Evolutionary conservation across 2,888 invertebrate species (phyloP).

Genomic region (Bellardia pandia): DNA sequence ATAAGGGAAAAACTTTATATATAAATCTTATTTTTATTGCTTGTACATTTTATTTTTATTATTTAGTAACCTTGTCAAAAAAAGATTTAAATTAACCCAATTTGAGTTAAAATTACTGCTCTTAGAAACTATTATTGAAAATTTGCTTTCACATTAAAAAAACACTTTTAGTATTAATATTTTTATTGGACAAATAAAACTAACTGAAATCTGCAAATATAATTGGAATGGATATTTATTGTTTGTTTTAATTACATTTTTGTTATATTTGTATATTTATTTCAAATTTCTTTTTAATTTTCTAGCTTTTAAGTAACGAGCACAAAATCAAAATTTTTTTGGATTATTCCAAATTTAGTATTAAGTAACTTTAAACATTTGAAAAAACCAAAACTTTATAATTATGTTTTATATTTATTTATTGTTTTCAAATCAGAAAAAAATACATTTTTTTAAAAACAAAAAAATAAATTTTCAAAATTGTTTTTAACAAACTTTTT

Average conservation of each 20-base stretch:
- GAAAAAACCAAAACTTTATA: constrained; percentile 77
- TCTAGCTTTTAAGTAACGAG: constrained; percentile 69
- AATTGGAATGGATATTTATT: constrained; percentile 52
- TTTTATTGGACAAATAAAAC: not conserved
- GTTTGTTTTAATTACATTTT: constrained; percentile 5
- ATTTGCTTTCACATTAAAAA: too few species aligned
- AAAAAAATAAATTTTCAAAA: constrained; percentile 54
- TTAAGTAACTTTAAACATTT: constrained; percentile 68
- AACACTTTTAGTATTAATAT: not conserved
- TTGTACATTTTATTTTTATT: too few species aligned
- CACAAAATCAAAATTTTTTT: constrained; percentile 72
- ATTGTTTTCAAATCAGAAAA: not conserved
- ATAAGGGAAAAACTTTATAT: too few species aligned
- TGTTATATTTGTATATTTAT: constrained; percentile 24
- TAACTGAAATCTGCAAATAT: not conserved
- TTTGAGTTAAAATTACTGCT: too few species aligned
- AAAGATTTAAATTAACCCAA: too few species aligned
- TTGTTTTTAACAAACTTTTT: constrained; percentile 63
- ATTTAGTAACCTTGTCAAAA: too few species aligned
- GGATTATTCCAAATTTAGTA: constrained; percentile 71
- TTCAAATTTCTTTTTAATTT: constrained; percentile 16
- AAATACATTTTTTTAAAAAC: constrained; percentile 11
- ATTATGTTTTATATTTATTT: constrained; percentile 64
- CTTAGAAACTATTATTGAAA: too few species aligned
- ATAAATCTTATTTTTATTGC: too few species aligned